Percentiles rank a stretch among this genome's conserved stretches.
Conservation (phyloP, 2,113 vertebrate species). For the Procavia capensis region DNA sequence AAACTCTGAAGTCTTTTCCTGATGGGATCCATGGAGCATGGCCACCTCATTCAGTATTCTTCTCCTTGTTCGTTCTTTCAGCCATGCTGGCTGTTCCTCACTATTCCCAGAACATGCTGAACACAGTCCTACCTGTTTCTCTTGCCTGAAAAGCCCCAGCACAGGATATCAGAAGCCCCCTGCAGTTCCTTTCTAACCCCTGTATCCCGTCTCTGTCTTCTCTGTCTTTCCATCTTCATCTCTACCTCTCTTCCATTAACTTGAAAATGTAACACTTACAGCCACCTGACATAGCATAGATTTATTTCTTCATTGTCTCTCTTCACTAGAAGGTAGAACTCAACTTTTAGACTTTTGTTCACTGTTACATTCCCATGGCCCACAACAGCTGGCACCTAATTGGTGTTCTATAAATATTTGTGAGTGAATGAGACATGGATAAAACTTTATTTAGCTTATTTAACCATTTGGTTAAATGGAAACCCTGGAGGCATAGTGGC, state of each 20-base stretch:
- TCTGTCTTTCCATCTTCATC: not conserved
- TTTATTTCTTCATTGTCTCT: not conserved
- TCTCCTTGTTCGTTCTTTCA: not conserved
- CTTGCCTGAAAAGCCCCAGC: not conserved
- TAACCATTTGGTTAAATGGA: too few relatives aligned
- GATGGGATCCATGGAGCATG: not conserved
- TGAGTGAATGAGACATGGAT: not conserved
- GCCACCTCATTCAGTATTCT: not conserved
- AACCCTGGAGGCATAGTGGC: too few relatives aligned
- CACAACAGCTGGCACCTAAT: not conserved
- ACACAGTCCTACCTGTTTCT: not conserved
- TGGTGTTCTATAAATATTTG: constrained; percentile 9
- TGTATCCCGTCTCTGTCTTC: not conserved
- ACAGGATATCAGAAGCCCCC: not conserved
- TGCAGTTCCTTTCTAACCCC: not conserved
- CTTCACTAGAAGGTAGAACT: not conserved
- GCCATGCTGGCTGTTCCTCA: not conserved
- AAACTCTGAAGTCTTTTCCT: not conserved
- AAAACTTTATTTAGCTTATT: not conserved
- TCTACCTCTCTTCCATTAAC: not conserved
- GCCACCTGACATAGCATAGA: not conserved
- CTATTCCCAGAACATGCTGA: not conserved
- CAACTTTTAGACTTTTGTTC: not conserved
- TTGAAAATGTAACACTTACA: not conserved
- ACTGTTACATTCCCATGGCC: not conserved